phyloP scores from a whole-genome alignment of 1,140 invertebrate genomes.

The Drosophila littoralis region DNA sequence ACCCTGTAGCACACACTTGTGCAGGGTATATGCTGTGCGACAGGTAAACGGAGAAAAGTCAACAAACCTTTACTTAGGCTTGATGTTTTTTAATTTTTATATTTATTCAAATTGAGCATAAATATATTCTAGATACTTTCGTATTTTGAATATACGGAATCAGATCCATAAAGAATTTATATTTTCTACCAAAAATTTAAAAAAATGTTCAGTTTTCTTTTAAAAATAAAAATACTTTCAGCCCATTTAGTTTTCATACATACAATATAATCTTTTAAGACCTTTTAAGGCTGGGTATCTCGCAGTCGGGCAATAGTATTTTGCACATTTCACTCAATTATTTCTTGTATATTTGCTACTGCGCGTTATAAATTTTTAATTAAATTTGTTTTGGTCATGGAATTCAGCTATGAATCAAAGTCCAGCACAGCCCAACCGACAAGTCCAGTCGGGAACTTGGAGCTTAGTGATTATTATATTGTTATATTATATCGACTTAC shows the following conservation, averaged over 20 bases:
- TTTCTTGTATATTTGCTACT: constrained; percentile 11
- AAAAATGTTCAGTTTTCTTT: no score
- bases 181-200: no score
- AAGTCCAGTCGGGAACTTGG: no score
- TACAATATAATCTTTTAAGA: no score
- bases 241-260: no score
- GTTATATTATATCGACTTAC: constrained; percentile 20
- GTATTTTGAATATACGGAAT: no score
- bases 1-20: background rate
- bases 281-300: background rate
- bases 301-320: background rate
- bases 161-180: no score
- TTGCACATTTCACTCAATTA: constrained; percentile 3
- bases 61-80: no score
- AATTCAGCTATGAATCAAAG: constrained; percentile 17
- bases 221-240: no score
- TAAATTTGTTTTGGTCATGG: constrained; percentile 25
- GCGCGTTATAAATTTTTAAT: constrained; percentile 30
- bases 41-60: background rate
- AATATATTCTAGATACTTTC: no score
- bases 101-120: background rate
- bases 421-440: constrained; percentile 7
- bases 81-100: no score
- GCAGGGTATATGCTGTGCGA: background rate
- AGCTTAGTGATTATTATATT: background rate